These are phyloP conservation scores for Eutolmus rufibarbis DNA, from an alignment of 2,888 invertebrate genomes.

Conservation along the genomic window DNA sequence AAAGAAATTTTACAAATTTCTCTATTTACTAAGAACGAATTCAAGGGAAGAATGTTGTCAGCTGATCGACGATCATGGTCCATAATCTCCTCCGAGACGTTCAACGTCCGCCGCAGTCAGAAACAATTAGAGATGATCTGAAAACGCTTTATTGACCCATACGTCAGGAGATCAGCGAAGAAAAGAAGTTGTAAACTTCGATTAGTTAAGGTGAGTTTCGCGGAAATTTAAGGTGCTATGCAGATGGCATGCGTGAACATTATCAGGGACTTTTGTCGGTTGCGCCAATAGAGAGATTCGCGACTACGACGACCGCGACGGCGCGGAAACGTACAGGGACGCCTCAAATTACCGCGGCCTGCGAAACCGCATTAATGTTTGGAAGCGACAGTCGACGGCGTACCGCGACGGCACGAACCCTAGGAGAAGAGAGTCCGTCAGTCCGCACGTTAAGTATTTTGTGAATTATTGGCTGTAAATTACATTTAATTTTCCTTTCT, in stretches of 20 bases:
- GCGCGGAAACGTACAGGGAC: not conserved
- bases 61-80: not conserved
- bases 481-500: constrained; percentile 43
- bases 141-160: not conserved
- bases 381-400: not conserved
- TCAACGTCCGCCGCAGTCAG: not conserved
- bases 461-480: constrained; percentile 45
- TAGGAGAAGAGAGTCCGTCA: constrained; percentile 11
- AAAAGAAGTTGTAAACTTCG: constrained; percentile 44
- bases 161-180: not conserved
- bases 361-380: not conserved
- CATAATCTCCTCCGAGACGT: not conserved
- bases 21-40: not conserved
- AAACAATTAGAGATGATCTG: not conserved
- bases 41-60: not conserved
- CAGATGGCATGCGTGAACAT: constrained; percentile 40
- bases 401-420: constrained; percentile 15
- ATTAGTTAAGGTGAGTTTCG: constrained; percentile 41
- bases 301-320: not conserved
- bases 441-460: constrained; percentile 42
- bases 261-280: constrained; percentile 35
- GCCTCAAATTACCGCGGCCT: constrained; percentile 27
- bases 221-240: constrained; percentile 35
- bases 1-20: not conserved
- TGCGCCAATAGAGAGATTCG: not conserved